Conservation (phyloP, 2,113 vertebrate genomes). For the Pyrgilauda ruficollis region DNA sequence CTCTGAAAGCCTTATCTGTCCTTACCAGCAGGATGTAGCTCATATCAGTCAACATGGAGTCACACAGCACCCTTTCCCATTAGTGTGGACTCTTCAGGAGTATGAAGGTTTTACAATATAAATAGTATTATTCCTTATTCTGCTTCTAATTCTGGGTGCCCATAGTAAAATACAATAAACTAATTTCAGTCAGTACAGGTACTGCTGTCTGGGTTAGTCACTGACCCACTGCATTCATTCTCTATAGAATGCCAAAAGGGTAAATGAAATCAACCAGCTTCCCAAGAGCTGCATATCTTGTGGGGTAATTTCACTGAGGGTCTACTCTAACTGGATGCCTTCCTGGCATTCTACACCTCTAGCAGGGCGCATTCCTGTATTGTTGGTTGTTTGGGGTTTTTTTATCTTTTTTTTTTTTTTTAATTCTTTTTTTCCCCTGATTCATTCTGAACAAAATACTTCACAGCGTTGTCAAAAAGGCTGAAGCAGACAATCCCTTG, state of each 20-base stretch:
- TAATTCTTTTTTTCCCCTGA: background rate
- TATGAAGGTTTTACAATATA: background rate
- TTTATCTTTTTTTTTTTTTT: background rate
- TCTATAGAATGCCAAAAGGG: background rate
- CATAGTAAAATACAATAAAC: background rate
- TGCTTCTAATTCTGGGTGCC: background rate
- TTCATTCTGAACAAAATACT: background rate
- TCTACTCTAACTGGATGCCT: background rate
- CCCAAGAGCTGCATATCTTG: background rate
- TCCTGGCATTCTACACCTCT: background rate
- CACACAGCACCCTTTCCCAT: background rate
- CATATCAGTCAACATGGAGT: background rate
- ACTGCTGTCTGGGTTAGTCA: background rate
- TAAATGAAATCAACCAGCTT: background rate
- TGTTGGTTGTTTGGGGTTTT: fast-evolving
- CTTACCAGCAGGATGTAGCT: background rate
- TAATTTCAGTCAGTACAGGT: background rate
- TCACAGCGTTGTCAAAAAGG: background rate
- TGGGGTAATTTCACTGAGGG: background rate
- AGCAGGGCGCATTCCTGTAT: background rate
- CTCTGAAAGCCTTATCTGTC: background rate
- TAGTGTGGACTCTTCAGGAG: background rate
- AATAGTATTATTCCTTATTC: background rate
- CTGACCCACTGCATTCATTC: background rate
- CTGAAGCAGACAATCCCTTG: background rate